Conservation (phyloP, 2,113 vertebrate genomes). For the Ancistrus triradiatus region DNA sequence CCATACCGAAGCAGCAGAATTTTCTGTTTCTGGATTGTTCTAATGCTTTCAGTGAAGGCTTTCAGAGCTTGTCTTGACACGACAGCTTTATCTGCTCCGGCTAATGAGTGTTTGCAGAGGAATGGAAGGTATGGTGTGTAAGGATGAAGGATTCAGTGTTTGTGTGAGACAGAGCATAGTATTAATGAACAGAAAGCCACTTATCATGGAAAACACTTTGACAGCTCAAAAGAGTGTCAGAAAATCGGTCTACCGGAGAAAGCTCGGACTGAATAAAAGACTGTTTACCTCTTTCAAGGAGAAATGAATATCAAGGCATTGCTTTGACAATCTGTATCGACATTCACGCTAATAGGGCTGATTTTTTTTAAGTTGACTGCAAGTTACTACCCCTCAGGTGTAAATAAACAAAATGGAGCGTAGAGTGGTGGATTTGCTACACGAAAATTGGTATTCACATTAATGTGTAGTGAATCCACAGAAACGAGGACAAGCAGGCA, state of each 20-base stretch:
- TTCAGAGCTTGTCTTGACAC: constrained; percentile 10
- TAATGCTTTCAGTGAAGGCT: too few relatives aligned
- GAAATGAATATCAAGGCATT: constrained; percentile 69
- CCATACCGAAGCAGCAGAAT: too few relatives aligned
- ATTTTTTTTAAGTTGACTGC: too few relatives aligned
- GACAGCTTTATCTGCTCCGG: neutral
- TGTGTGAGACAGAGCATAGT: neutral
- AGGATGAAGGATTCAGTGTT: neutral
- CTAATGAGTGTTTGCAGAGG: neutral
- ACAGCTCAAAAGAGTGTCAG: constrained; percentile 55
- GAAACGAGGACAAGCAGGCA: too few relatives aligned
- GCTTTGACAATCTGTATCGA: too few relatives aligned
- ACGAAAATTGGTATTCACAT: too few relatives aligned
- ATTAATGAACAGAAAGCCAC: constrained; percentile 19
- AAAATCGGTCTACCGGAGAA: constrained; percentile 55
- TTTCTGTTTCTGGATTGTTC: too few relatives aligned
- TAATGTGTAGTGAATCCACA: too few relatives aligned
- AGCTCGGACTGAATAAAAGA: constrained; percentile 70
- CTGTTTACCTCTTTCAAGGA: constrained; percentile 48
- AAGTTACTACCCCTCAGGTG: too few relatives aligned
- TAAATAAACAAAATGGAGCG: too few relatives aligned
- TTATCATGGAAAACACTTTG: constrained; percentile 46
- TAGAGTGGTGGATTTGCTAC: too few relatives aligned
- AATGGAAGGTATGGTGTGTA: constrained; percentile 14
- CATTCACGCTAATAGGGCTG: too few relatives aligned